Conservation (phyloP, 2,888 invertebrate species). For the Tolmerus cingulatus region DNA sequence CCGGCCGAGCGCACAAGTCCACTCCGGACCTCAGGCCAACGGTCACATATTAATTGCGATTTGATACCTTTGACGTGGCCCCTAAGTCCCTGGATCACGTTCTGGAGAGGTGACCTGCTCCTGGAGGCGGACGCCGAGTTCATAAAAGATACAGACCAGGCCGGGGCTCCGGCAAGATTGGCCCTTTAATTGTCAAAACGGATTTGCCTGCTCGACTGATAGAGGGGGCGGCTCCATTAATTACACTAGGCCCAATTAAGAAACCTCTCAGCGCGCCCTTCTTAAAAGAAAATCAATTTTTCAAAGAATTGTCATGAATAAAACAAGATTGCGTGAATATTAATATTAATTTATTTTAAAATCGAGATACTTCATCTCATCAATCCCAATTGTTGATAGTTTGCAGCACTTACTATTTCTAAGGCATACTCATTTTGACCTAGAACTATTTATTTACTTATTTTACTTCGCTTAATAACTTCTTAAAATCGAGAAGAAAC, state of each 20-base stretch:
- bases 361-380: too few relatives aligned
- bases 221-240: slow-evolving; percentile 1
- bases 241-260: not conserved
- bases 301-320: not conserved
- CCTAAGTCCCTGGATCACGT: slow-evolving; percentile 42
- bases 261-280: not conserved
- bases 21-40: not conserved
- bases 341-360: too few relatives aligned
- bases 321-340: too few relatives aligned
- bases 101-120: not conserved
- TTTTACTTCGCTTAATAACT: too few relatives aligned
- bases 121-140: not conserved
- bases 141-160: slow-evolving; percentile 5
- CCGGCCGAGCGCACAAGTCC: not conserved
- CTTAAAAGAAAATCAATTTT: not conserved
- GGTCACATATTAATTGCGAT: slow-evolving; percentile 47
- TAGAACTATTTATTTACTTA: too few relatives aligned
- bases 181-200: slow-evolving; percentile 28
- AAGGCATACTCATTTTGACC: too few relatives aligned
- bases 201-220: slow-evolving; percentile 11
- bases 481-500: too few relatives aligned
- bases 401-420: too few relatives aligned
- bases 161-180: not conserved
- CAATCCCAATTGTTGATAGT: too few relatives aligned
- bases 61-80: slow-evolving; percentile 47